Base-by-base conservation (phyloP, 2,113 vertebrate species). In the Varanus salvator region DNA sequence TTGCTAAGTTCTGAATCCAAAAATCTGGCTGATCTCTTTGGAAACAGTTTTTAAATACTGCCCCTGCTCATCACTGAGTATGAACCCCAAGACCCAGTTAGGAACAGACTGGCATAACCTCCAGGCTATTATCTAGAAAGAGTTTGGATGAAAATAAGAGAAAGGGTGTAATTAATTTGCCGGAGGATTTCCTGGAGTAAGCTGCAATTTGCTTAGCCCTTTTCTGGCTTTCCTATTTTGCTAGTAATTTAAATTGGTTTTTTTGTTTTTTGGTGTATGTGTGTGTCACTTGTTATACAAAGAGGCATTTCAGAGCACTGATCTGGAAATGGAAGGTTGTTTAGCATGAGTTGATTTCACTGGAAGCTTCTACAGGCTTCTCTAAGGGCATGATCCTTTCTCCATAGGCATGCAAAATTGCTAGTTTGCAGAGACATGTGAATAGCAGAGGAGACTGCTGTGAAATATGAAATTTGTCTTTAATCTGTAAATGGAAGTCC, bases 261-360 rank as follows among this genome's bases (percentile, higher is more conserved):
- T 80, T 0, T 44, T 44, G 38, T 44, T 44, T 44, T 44, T 44
- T 44, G 38, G 38, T 44, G 38, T 44, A 44, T 0, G 54, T 54
- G 54, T 54, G 54, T 11, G 27, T 87, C n/a, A 87, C 85, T 25
- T 86, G 52, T 19, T 34, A 21, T 3, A 3, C 0, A 44, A 38
- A 29, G 3, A 27, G 66, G 0, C 38, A 86, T 19, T 77, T 80
- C 50, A 34, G 69, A 77, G 0, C 15, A 27, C 23, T 48, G 34
- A 78, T 90, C 94, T 92, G 80, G 64, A 93, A 91, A 85, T 86
- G 29, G 69, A 8, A 81, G 64, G 77, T 12, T 88, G 84, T 48
- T 85, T 90, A 81, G 75, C 31, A 8, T 64, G 11, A 38, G 57
- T 27, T 38, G 54, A 64, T 77, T 77, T 87, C 25, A 66, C 54